phyloP scores from a whole-genome alignment of 2,797 vertebrate species.

The Brachymystax lenok region DNA sequence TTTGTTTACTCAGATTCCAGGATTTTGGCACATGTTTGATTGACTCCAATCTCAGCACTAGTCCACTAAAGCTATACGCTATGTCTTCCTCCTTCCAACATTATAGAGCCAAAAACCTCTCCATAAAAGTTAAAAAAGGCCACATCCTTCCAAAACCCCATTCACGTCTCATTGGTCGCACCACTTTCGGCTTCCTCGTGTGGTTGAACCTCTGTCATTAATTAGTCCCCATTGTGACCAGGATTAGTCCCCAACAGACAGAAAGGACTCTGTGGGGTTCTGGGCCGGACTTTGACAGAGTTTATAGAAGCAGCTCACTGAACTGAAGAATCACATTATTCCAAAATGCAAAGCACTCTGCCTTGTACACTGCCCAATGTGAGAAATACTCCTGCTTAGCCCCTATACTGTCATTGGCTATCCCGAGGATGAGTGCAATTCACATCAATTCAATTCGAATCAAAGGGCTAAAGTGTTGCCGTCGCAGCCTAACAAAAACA shows the following conservation, averaged over 20 bases:
- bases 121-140: neutral
- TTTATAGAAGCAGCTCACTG: constrained; percentile 29
- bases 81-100: too few species aligned
- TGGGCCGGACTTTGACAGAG: constrained; percentile 32
- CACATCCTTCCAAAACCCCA: constrained; percentile 16
- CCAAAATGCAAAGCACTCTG: constrained; percentile 38
- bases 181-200: constrained; percentile 22
- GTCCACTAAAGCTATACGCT: constrained; percentile 1
- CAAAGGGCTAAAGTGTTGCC: constrained; percentile 46
- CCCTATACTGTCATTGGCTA: constrained; percentile 13
- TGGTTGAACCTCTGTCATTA: constrained; percentile 35
- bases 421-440: constrained; percentile 51
- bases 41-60: neutral
- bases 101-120: neutral
- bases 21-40: neutral
- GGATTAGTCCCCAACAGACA: constrained; percentile 18
- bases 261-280: too few species aligned
- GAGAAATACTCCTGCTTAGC: constrained; percentile 29
- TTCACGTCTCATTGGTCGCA: constrained; percentile 8
- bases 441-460: constrained; percentile 51
- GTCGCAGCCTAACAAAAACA: constrained; percentile 53
- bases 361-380: constrained; percentile 32
- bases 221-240: constrained; percentile 28
- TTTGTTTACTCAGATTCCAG: too few species aligned
- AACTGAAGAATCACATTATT: constrained; percentile 39